Evolutionary conservation across 2,797 vertebrate genomes (phyloP).

Genomic region (Neosilurus mollespiculum): DNA sequence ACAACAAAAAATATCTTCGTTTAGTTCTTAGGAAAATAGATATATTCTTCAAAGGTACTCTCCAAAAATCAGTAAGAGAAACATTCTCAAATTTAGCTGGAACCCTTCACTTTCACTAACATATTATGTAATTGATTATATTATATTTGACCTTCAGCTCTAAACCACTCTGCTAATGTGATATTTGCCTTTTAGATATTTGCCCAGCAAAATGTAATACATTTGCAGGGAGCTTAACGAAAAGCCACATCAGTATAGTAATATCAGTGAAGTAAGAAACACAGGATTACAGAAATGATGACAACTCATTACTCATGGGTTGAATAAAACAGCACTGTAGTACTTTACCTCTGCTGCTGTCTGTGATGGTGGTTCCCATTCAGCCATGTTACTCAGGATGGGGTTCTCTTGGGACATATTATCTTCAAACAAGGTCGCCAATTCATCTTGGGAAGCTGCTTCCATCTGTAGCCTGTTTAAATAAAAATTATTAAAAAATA

Average conservation of each 20-base stretch:
- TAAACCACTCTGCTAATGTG: neutral
- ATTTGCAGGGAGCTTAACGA: neutral
- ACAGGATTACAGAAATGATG: neutral
- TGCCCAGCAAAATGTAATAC: neutral
- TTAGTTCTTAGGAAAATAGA: neutral
- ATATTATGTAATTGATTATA: neutral
- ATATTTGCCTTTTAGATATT: neutral
- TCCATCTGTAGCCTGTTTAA: constrained; percentile 47
- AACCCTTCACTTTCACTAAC: neutral
- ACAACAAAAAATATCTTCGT: neutral
- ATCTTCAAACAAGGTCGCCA: constrained; percentile 30
- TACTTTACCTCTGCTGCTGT: constrained; percentile 52
- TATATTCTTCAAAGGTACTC: neutral
- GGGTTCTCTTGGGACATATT: constrained; percentile 48
- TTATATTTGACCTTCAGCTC: neutral
- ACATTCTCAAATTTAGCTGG: neutral
- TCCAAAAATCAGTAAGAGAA: neutral
- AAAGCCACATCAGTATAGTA: neutral
- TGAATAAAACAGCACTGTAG: constrained; percentile 2
- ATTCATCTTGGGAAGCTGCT: constrained; percentile 45
- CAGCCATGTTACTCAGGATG: constrained; percentile 52
- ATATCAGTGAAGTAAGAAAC: neutral
- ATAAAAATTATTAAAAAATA: neutral
- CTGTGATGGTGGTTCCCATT: constrained; percentile 44
- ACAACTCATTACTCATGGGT: neutral